phyloP scores from a whole-genome alignment of 2,888 invertebrate species.

The Stenodera caucasica region DNA sequence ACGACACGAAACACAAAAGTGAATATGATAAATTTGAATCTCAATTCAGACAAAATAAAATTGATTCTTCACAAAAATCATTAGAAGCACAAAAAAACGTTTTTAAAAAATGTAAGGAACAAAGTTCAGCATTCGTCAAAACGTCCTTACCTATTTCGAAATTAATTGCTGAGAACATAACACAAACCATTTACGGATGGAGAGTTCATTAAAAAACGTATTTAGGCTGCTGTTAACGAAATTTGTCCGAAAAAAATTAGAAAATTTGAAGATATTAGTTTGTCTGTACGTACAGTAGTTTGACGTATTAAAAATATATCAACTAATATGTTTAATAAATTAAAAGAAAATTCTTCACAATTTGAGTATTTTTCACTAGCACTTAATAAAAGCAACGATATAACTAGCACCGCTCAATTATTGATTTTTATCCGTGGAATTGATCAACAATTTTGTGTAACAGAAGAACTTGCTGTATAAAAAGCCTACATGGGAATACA shows the following conservation, averaged over 20 bases:
- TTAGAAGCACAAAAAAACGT: too few species aligned
- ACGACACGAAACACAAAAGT: too few species aligned
- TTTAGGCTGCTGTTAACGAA: conserved; percentile 18
- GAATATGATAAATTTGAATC: too few species aligned
- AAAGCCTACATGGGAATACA: conserved; percentile 18
- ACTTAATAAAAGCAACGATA: too few species aligned
- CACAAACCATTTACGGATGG: conserved; percentile 26
- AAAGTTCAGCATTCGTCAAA: too few species aligned
- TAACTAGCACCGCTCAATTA: conserved; percentile 15
- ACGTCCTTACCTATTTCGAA: too few species aligned
- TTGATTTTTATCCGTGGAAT: conserved; percentile 19
- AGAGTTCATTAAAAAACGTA: conserved; percentile 27
- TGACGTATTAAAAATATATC: conserved; percentile 15
- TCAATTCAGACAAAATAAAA: too few species aligned
- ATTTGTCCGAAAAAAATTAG: conserved; percentile 20
- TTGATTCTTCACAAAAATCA: too few species aligned
- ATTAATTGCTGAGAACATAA: conserved; percentile 21
- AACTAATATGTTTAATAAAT: conserved; percentile 19
- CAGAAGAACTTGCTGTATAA: conserved; percentile 20
- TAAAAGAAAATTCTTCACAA: conserved; percentile 19
- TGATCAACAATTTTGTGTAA: conserved; percentile 23
- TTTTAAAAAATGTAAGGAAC: too few species aligned
- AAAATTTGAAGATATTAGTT: conserved; percentile 22
- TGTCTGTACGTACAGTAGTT: conserved; percentile 20
- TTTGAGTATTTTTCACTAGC: conserved; percentile 25